These are phyloP conservation scores for Apis mellifera DNA, from an alignment of 1,140 invertebrate genomes.

Conservation along the genomic window Amel_HAv3.1 CM009936.2:10072001-10072500, in stretches of 20 bases:
- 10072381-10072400: not conserved
- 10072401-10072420: not conserved
- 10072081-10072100: no score
- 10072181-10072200: slow-evolving; percentile 25
- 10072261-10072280: slow-evolving; percentile 36
- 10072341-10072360: not conserved
- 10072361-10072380: slow-evolving; percentile 13
- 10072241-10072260: not conserved
- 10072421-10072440: not conserved
- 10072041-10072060: not conserved
- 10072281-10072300: slow-evolving; percentile 42
- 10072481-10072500: no score
- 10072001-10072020: not conserved
- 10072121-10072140: not conserved
- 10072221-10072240: not conserved
- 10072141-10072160: not conserved
- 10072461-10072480: no score
- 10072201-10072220: not conserved
- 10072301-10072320: slow-evolving; percentile 48
- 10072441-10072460: no score
- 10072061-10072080: not conserved
- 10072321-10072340: slow-evolving; percentile 5
- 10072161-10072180: not conserved
- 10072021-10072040: not conserved
- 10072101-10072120: not conserved